Percentiles rank a stretch among this genome's conserved stretches.
These are phyloP conservation scores for Cladopsammia gracilis DNA, from an alignment of 64 coral and sea anemone species.

Conservation along the genomic window DNA sequence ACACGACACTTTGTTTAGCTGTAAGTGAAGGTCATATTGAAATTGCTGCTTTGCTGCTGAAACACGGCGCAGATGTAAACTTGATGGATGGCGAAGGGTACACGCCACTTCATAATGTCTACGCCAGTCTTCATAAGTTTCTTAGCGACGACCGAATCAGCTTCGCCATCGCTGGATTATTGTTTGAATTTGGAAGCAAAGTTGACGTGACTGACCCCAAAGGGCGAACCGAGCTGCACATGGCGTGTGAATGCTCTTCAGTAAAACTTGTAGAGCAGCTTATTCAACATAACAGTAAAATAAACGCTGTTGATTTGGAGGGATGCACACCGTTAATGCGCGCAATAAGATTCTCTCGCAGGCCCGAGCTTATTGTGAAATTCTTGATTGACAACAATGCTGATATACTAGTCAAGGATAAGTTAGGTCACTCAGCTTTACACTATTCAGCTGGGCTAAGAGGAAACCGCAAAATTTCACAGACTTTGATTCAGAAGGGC, in stretches of 20 bases:
- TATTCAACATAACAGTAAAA: slow-evolving; percentile 43
- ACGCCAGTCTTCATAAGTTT: slow-evolving; percentile 39
- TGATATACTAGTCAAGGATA: slow-evolving; percentile 42
- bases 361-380: slow-evolving; percentile 63
- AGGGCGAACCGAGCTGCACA: slow-evolving; percentile 73
- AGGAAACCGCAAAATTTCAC: slow-evolving; percentile 69
- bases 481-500: slow-evolving; percentile 67
- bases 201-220: slow-evolving; percentile 51
- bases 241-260: slow-evolving; percentile 70
- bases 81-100: slow-evolving; percentile 49
- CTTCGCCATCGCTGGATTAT: slow-evolving; percentile 15
- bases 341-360: slow-evolving; percentile 67
- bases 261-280: slow-evolving; percentile 69
- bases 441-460: slow-evolving; percentile 86
- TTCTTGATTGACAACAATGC: slow-evolving; percentile 68
- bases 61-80: slow-evolving; percentile 60
- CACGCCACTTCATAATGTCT: slow-evolving; percentile 68
- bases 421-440: slow-evolving; percentile 52
- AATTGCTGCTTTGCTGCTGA: slow-evolving; percentile 48
- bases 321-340: slow-evolving; percentile 81
- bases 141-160: slow-evolving; percentile 57
- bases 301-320: slow-evolving; percentile 70
- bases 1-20: slow-evolving; percentile 72
- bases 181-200: slow-evolving; percentile 59
- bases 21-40: slow-evolving; percentile 52